Evolutionary conservation across 2,888 invertebrate genomes (phyloP), one percentile per base, ranked within the genome.

Genomic region (Salticus scenicus): DNA sequence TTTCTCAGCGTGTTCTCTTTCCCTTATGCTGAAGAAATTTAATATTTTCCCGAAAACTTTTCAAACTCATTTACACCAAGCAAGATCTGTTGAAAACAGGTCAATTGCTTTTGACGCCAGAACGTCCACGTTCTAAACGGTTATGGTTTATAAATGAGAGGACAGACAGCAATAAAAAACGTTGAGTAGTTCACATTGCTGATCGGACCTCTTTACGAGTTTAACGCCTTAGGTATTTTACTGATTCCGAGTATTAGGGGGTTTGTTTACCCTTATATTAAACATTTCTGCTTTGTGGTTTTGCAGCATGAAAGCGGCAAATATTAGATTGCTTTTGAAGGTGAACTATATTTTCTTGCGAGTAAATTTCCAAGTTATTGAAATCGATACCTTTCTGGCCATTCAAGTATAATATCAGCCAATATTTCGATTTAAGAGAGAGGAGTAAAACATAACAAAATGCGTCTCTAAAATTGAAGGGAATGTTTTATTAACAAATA

Each of bases 121-220:
- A 64, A 30, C 72, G 82, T 71, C 82, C 66, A 47, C 70, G 71
- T 70, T 24, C 71, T 76, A 76, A 83, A 83, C 82, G 71, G 82
- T 83, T 83, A 76, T 83, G 82, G 70, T 82, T 82, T 82, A 82
- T 82, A 75, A 82, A 83, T 83, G 82, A 83, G 71, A 27, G 71
- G 28, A 47, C 64, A 71, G 82, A 76, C 76, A 76, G 82, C 82
- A 83, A 83, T 83, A 83, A 83, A 83, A 83, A 72, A 83, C 76
- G 82, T 76, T 76, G 75, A 83, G 76, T 76, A 74, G 82, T 71
- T 83, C 47, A 10, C 42, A 33, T 73, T 51, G 71, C 42, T 83
- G 70, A 75, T 74, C 69, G 37, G 33, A 67, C 47, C 71, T 31
- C 82, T 83, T 83, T 83, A 83, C 82, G 82, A 83, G 82, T 51